phyloP scores from a whole-genome alignment of 1,140 invertebrate genomes.

The Condylostylus longicornis region DNA sequence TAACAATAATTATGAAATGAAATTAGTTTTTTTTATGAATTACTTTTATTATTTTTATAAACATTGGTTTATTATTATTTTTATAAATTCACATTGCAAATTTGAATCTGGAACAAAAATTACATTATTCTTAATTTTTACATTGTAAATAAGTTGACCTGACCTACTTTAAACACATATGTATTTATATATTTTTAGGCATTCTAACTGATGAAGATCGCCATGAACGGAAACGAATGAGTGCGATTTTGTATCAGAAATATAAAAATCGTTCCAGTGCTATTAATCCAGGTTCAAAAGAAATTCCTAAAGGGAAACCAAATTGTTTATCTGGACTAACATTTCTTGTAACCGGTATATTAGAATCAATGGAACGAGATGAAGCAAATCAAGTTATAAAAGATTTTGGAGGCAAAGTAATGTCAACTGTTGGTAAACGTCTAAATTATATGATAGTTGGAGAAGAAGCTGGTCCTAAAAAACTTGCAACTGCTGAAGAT shows the following conservation, averaged over 20 bases:
- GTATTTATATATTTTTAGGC: slow-evolving; percentile 19
- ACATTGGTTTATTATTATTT: no score
- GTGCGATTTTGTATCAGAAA: slow-evolving; percentile 46
- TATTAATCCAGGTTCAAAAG: slow-evolving; percentile 62
- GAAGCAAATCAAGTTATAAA: slow-evolving; percentile 59
- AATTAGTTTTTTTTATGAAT: no score
- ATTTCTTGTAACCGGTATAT: slow-evolving; percentile 75
- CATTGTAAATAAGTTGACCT: no score
- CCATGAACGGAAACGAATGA: slow-evolving; percentile 46
- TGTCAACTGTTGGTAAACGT: slow-evolving; percentile 56
- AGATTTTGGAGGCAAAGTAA: slow-evolving; percentile 66
- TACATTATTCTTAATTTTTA: no score
- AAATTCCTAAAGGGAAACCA: slow-evolving; percentile 62
- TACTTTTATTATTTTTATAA: no score
- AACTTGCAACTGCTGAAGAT: slow-evolving; percentile 61
- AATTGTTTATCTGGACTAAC: slow-evolving; percentile 59
- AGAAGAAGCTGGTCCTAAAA: slow-evolving; percentile 67
- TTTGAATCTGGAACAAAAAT: no score
- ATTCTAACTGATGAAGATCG: slow-evolving; percentile 43
- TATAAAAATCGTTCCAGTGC: slow-evolving; percentile 63
- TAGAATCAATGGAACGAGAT: slow-evolving; percentile 75
- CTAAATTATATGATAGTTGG: slow-evolving; percentile 70
- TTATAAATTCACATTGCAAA: no score
- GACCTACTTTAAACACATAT: no score
- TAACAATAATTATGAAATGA: no score